Evolutionary conservation across 2,113 vertebrate species (phyloP).

Genomic region (Sinosuthora webbiana): DNA sequence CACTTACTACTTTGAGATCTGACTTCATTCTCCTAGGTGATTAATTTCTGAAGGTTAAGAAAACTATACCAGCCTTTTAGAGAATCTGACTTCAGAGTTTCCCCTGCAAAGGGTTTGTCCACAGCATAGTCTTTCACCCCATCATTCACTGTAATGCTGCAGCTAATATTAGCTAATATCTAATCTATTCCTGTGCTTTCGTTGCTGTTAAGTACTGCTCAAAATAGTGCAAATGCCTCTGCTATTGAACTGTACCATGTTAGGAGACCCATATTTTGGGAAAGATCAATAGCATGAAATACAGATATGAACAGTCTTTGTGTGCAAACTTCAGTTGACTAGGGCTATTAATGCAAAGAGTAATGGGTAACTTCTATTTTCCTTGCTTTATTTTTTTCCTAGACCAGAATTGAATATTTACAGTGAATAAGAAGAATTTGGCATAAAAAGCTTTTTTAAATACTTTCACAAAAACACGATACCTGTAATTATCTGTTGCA

Average conservation of each 20-base stretch:
- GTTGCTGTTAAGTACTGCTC: background rate
- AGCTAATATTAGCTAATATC: background rate
- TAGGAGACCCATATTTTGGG: background rate
- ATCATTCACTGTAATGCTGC: background rate
- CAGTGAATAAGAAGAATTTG: background rate
- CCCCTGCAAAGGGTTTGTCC: background rate
- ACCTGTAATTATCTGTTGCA: background rate
- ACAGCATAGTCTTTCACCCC: background rate
- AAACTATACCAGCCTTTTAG: background rate
- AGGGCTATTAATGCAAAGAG: background rate
- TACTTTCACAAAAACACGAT: background rate
- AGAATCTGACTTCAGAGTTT: background rate
- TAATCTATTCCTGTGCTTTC: background rate
- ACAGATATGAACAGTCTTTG: background rate
- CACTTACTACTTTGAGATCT: background rate
- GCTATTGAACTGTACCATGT: background rate
- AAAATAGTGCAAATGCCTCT: background rate
- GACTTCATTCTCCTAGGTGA: accelerated
- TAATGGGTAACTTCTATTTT: background rate
- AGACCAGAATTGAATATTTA: background rate
- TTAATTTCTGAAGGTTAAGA: background rate
- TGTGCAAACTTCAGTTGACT: background rate
- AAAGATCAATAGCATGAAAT: background rate
- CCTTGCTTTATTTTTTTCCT: background rate
- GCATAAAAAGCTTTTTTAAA: background rate